Conservation (phyloP, 2,797 vertebrate species). For the Gephyroberyx darwinii region DNA sequence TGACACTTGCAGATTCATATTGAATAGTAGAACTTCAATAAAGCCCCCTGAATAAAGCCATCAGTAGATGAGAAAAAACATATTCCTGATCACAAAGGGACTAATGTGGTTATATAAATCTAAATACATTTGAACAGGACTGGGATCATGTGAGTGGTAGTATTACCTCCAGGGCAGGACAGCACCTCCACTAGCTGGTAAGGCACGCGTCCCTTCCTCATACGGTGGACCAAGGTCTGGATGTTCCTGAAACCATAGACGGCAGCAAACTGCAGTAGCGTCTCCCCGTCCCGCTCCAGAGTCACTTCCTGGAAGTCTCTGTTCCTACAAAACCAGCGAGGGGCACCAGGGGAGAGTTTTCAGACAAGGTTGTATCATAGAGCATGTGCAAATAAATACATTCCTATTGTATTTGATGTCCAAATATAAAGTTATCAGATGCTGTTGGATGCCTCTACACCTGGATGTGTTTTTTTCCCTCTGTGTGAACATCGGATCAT, state of each 20-base stretch:
- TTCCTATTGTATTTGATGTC: background rate
- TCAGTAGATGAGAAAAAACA: no score
- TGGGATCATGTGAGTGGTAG: background rate
- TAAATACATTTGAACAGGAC: background rate
- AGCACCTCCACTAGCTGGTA: slow-evolving; percentile 96
- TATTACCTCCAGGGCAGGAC: slow-evolving; percentile 92
- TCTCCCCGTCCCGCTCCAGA: slow-evolving; percentile 91
- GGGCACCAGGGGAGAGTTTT: background rate
- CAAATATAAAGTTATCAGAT: background rate
- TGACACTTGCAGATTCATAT: no score
- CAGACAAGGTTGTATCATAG: background rate
- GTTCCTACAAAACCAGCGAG: slow-evolving; percentile 81
- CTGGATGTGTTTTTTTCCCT: no score
- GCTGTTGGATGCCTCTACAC: background rate
- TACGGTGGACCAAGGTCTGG: slow-evolving; percentile 92
- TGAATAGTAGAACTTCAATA: no score
- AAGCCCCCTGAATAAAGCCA: no score
- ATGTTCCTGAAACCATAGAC: slow-evolving; percentile 95
- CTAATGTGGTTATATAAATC: no score
- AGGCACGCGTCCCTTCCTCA: slow-evolving; percentile 90
- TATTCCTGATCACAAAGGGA: no score
- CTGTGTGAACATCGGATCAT: no score
- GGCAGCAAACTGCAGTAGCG: slow-evolving; percentile 91
- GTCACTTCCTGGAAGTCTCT: slow-evolving; percentile 95
- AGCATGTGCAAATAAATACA: background rate